Conservation (phyloP, 2,113 vertebrate genomes). For the Gymnorhina tibicen region DNA sequence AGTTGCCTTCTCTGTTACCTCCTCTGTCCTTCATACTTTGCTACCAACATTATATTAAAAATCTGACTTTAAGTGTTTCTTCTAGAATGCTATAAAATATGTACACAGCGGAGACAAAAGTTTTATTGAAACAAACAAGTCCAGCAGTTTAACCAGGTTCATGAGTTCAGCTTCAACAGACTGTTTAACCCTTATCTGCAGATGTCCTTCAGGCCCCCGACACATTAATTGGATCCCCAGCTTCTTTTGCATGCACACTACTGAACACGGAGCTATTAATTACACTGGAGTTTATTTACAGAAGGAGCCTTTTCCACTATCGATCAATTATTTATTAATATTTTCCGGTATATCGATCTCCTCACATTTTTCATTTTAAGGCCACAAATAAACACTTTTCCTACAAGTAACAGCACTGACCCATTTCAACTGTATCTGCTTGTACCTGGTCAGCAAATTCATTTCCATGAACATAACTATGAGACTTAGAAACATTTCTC, state of each 20-base stretch:
- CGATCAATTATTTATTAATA: constrained; percentile 89
- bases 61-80: constrained; percentile 46
- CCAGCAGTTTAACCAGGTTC: constrained; percentile 72
- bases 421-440: background rate
- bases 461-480: background rate
- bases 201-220: constrained; percentile 81
- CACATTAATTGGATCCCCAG: constrained; percentile 78
- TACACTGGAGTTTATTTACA: constrained; percentile 86
- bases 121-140: constrained; percentile 76
- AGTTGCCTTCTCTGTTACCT: constrained; percentile 63
- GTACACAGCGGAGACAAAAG: constrained; percentile 54
- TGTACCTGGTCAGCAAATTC: background rate
- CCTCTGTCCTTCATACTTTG: constrained; percentile 65
- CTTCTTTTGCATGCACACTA: constrained; percentile 82
- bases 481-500: background rate
- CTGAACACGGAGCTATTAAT: constrained; percentile 90
- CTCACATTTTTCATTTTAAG: constrained; percentile 71
- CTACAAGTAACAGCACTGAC: constrained; percentile 6
- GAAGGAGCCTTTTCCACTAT: constrained; percentile 80
- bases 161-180: constrained; percentile 74
- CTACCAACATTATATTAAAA: constrained; percentile 63
- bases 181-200: constrained; percentile 84
- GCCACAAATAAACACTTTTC: constrained; percentile 44
- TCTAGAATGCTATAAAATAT: constrained; percentile 35
- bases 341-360: constrained; percentile 80